Evolutionary conservation across 2,113 vertebrate genomes (phyloP), one percentile per base, ranked within the genome.

Genomic region (pig (Sus scrofa)): DNA sequence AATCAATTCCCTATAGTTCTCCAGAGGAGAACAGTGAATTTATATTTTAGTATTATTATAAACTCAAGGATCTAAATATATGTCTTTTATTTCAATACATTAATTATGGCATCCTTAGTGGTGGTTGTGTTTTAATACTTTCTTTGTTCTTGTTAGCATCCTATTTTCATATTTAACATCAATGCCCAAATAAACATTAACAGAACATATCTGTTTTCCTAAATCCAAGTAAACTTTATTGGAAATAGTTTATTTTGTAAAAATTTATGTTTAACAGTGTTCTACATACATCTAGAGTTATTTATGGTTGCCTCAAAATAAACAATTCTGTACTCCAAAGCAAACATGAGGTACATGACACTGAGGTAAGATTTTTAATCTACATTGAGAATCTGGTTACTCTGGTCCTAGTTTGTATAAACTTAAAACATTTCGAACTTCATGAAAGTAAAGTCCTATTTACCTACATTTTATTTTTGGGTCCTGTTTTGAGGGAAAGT

Each of bases 301-400:
- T 74, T 91, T 73, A 73, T 79, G 24, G 44, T 96, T 93, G 19
- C 63, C 12, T 13, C 37, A 24, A 92, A 87, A 87, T 93, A 93
- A 96, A 68, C 27, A 75, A 60, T 84, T 87, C 8, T 50, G 18
- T 73, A 34, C 1, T 14, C 94, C 62, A 91, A 82, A 86, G 22
- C n/a, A 93, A 93, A 75, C 73, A 85, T 39, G 22, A 88, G 39
- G 15, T 18, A 87, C 71, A 78, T 93, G 58, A 81, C 26, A 92
- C 78, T 78, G 34, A 7, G 44, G 54, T 73, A 94, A 86, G 6
- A 91, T 74, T 93, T 56, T 92, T 52, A 73, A 81, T 81, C 39
- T 70, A 75, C 39, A 85, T 63, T 88, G 65, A 74, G 44, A 94
- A 93, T 65, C 30, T 27, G 26, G 30, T 74, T 65, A 90, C 12